Evolutionary conservation across 2,797 vertebrate genomes (phyloP).

Genomic region (Scomberomorus guttatus): DNA sequence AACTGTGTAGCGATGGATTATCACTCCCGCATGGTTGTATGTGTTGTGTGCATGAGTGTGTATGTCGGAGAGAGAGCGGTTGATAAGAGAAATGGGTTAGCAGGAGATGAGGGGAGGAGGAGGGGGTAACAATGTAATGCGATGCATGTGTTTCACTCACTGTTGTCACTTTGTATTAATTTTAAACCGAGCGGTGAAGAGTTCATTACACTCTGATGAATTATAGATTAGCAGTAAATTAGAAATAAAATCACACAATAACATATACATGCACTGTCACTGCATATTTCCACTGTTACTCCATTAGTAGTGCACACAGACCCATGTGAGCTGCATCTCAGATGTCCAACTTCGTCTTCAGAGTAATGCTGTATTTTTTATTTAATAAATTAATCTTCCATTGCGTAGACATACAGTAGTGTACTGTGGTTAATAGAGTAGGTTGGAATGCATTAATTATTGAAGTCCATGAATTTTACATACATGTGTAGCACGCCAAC

Average conservation of each 20-base stretch:
- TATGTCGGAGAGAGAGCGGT: slow-evolving; percentile 26
- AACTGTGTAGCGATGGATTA: slow-evolving; percentile 66
- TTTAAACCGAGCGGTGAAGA: slow-evolving; percentile 64
- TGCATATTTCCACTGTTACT: slow-evolving; percentile 25
- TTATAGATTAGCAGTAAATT: slow-evolving; percentile 76
- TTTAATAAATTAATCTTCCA: slow-evolving; percentile 19
- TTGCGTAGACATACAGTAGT: slow-evolving; percentile 1
- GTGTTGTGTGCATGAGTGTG: slow-evolving; percentile 27
- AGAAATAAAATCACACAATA: slow-evolving; percentile 59
- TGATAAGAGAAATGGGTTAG: slow-evolving; percentile 47
- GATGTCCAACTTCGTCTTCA: neutral
- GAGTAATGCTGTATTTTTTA: neutral
- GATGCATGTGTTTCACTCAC: slow-evolving; percentile 72
- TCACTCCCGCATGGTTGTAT: slow-evolving; percentile 50
- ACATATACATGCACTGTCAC: slow-evolving; percentile 41
- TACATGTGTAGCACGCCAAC: too few relatives aligned
- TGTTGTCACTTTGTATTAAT: slow-evolving; percentile 78
- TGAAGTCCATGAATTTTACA: slow-evolving; percentile 59
- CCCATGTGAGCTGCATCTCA: slow-evolving; percentile 1
- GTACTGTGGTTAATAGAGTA: slow-evolving; percentile 18
- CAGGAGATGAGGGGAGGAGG: slow-evolving; percentile 5
- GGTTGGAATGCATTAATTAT: slow-evolving; percentile 52
- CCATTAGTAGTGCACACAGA: slow-evolving; percentile 17
- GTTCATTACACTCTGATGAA: slow-evolving; percentile 75
- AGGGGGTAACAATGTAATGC: slow-evolving; percentile 52